These are phyloP conservation scores for Platycnemis pennipes DNA, from an alignment of 2,888 invertebrate species.

Conservation along the genomic window DNA sequence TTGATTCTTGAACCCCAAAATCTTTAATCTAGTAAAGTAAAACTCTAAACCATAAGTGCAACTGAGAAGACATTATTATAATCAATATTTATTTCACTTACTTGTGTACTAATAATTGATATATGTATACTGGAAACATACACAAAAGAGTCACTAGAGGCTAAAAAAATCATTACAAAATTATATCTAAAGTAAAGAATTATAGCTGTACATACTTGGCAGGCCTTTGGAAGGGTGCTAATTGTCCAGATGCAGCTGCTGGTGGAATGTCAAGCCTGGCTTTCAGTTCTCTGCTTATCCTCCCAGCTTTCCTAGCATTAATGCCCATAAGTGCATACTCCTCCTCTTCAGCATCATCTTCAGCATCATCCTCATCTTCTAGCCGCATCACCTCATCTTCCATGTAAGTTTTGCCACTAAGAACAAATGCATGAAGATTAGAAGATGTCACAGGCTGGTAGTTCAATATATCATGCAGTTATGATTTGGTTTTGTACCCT, in stretches of 20 bases:
- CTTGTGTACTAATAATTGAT: too few relatives aligned
- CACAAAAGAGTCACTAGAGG: too few relatives aligned
- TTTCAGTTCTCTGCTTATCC: constrained; percentile 76
- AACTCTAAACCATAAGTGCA: too few relatives aligned
- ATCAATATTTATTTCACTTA: too few relatives aligned
- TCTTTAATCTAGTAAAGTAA: too few relatives aligned
- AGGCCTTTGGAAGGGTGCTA: constrained; percentile 55
- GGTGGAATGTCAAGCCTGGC: constrained; percentile 80
- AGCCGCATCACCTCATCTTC: constrained; percentile 68
- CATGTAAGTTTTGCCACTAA: constrained; percentile 32
- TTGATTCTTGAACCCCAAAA: too few relatives aligned
- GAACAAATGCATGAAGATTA: constrained; percentile 35
- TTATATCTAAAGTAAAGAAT: not conserved
- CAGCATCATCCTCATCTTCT: constrained; percentile 69
- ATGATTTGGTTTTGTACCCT: too few relatives aligned
- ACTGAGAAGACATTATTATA: too few relatives aligned
- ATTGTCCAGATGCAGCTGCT: constrained; percentile 73
- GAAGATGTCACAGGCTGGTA: not conserved
- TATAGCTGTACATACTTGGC: constrained; percentile 32
- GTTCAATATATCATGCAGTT: too few relatives aligned
- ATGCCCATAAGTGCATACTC: constrained; percentile 57
- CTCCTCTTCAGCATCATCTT: constrained; percentile 58
- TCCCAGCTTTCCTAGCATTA: constrained; percentile 62
- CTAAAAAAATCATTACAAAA: too few relatives aligned
- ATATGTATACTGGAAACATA: too few relatives aligned